Percentiles rank a stretch among this genome's conserved stretches.
Evolutionary conservation across 2,888 invertebrate species (phyloP).

Genomic region (Eudasyphora cyanicolor): DNA sequence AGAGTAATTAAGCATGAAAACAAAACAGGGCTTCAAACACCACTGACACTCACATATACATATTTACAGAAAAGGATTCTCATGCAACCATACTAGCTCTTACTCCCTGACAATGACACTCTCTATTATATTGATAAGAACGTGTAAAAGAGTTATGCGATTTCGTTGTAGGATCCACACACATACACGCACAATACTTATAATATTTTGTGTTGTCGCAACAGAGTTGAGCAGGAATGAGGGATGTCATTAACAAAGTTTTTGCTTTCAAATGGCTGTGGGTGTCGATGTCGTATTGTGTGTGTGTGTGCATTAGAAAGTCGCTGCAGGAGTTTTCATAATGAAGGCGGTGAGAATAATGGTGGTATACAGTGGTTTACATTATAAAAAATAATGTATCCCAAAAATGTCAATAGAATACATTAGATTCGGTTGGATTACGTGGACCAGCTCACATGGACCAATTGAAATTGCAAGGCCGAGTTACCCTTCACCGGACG

Average conservation of each 20-base stretch:
- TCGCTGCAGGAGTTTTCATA: not conserved
- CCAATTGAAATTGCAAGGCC: too few relatives aligned
- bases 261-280: not conserved
- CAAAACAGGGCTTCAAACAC: conserved; percentile 37
- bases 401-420: too few relatives aligned
- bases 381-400: too few relatives aligned
- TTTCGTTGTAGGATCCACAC: too few relatives aligned
- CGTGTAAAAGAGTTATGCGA: conserved; percentile 26
- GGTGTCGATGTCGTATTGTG: not conserved
- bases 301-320: not conserved
- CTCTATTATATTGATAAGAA: not conserved
- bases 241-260: conserved; percentile 35
- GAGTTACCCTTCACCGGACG: too few relatives aligned
- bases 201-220: conserved; percentile 10
- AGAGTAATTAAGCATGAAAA: conserved; percentile 62
- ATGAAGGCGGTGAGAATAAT: not conserved
- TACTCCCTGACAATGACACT: not conserved
- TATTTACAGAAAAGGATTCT: not conserved
- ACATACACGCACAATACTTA: conserved; percentile 22
- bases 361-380: not conserved
- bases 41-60: not conserved
- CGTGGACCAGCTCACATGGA: too few relatives aligned
- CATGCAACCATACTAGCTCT: not conserved
- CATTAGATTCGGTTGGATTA: too few relatives aligned
- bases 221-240: conserved; percentile 17